Base-by-base conservation (phyloP, 1,140 invertebrate species). In the Acromyrmex heyeri region DNA sequence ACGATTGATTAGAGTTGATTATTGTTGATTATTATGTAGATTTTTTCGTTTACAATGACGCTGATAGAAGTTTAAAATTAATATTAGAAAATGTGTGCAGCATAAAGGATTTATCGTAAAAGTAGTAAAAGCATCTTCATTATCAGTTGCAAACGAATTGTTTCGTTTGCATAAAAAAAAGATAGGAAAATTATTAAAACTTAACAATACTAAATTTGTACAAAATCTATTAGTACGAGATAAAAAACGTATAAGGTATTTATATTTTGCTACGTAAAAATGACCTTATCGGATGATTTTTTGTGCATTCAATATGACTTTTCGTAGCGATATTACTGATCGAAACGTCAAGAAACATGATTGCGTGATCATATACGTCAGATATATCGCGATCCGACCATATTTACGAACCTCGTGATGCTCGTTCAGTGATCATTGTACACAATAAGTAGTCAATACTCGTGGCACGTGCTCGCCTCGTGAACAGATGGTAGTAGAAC, bases 361-460 rank as follows among this genome's bases (percentile, higher is more conserved):
- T 79, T 69, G 59, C 69, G 72, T 87, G 61, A 76, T 83, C 69
- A 38, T 10, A 86, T 64, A 48, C 7, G 59, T 55, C 6, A n/a
- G n/a, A 38, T 61, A 62, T 24, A 27, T 59, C 72, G 34, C 6
- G 24, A 53, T 62, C 27, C 59, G 53, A 70, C 65, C 50, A 48
- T 64, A 81, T 44, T 86, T 86, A 86, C 55, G 62, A 61, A 21
- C 69, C 75, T 67, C 55, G 70, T 76, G 76, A 86, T 86, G 53
- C 30, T 86, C 57, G 62, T 69, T 81, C 87, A 24, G 44, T 64
- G 50, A 64, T 38, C 34, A 38, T 81, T 70, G 27, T 75, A 48
- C 16, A 44, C 86, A 89, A 88, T 81, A 65, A 78, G 48, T 57
- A 69, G 61, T 21, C 69, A 38, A 88, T 86, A 86, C 53, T 57